phyloP scores from a whole-genome alignment of 2,797 vertebrate species.

The Syngnathus acus region DNA sequence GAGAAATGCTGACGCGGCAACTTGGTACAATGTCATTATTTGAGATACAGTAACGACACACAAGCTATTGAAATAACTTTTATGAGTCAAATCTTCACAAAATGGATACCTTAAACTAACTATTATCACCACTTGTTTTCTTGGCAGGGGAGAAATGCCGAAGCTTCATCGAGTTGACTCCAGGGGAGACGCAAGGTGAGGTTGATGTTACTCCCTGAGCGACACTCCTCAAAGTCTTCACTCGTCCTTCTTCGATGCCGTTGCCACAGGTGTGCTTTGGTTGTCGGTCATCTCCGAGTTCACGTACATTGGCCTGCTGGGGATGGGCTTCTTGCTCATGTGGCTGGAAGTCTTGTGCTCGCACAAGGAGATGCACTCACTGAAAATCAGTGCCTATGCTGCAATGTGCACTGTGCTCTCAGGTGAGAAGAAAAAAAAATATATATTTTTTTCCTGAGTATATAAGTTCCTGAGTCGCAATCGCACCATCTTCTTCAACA shows the following conservation, averaged over 20 bases:
- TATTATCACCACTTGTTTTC: constrained; percentile 3
- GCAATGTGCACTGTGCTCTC: constrained; percentile 79
- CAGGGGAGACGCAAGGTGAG: constrained; percentile 78
- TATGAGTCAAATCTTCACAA: no score
- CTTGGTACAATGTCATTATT: not conserved
- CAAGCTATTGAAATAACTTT: no score
- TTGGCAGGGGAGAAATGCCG: constrained; percentile 74
- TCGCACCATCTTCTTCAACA: no score
- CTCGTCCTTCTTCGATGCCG: not conserved
- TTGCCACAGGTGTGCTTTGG: constrained; percentile 69
- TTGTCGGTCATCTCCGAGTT: constrained; percentile 76
- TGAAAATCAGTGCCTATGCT: constrained; percentile 81
- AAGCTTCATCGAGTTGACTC: constrained; percentile 77
- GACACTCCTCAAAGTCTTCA: not conserved
- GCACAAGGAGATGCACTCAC: constrained; percentile 73
- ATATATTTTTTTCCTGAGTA: no score
- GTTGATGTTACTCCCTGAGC: not conserved
- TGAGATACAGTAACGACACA: no score
- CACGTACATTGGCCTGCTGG: constrained; percentile 76
- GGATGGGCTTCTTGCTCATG: constrained; percentile 80
- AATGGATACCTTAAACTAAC: no score
- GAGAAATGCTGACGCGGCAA: not conserved
- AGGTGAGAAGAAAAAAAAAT: constrained; percentile 49
- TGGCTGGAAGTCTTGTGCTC: constrained; percentile 75
- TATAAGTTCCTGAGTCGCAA: no score